phyloP scores from a whole-genome alignment of 2,113 vertebrate species.

The Procapra przewalskii region DNA sequence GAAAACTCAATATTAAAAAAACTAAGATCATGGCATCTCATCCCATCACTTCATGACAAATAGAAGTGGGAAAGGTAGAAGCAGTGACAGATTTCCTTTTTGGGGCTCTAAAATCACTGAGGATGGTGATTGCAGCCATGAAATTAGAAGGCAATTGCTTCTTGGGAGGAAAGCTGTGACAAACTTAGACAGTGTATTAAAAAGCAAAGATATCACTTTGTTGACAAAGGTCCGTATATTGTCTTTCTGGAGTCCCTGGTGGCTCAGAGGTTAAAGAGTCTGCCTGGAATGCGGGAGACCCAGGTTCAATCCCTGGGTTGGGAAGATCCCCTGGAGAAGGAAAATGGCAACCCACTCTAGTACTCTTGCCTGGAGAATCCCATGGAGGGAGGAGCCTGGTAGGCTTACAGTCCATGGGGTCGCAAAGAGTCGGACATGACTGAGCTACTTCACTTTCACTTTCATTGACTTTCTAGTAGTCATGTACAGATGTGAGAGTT shows the following conservation, averaged over 20 bases:
- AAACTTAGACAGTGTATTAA: background rate
- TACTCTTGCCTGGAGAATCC: too few relatives aligned
- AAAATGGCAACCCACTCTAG: too few relatives aligned
- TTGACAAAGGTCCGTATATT: accelerated
- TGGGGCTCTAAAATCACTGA: background rate
- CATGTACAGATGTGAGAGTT: background rate
- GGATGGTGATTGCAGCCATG: background rate
- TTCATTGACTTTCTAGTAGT: background rate
- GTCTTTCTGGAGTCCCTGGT: background rate
- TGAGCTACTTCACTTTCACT: too few relatives aligned
- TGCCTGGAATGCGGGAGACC: too few relatives aligned
- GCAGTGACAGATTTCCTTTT: background rate
- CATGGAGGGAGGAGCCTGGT: too few relatives aligned
- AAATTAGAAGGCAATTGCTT: background rate
- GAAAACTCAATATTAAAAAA: background rate
- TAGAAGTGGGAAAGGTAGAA: background rate
- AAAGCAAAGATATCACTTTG: background rate
- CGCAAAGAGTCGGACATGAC: accelerated
- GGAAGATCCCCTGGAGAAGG: too few relatives aligned
- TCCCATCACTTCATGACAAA: background rate
- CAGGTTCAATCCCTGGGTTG: too few relatives aligned
- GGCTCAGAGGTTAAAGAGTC: too few relatives aligned
- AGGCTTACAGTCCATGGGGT: too few relatives aligned
- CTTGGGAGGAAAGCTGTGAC: background rate
- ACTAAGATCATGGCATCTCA: background rate